A percentile compares a stretch with the other conserved stretches of the same genome.
These are phyloP conservation scores for Chlamydotis undulata DNA, from an alignment of 2,113 vertebrate genomes.

Conservation along the genomic window DNA sequence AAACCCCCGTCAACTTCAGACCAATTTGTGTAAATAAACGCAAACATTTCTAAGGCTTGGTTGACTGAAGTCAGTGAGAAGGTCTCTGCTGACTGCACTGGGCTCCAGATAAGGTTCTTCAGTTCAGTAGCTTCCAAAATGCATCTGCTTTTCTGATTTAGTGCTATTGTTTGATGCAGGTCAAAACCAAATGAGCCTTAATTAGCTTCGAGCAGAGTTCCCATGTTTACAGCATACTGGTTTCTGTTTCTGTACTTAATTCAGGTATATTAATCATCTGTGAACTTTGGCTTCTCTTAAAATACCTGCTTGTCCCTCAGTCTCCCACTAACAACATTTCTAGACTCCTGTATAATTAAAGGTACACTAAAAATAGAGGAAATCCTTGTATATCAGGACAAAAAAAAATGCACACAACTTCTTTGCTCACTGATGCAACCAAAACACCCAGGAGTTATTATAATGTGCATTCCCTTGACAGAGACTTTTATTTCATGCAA, in stretches of 20 bases:
- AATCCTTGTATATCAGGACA: conserved; percentile 62
- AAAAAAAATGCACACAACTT: conserved; percentile 73
- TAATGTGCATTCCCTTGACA: conserved; percentile 85
- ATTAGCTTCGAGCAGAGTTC: conserved; percentile 63
- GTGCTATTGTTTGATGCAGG: conserved; percentile 62
- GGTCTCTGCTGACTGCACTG: conserved; percentile 50
- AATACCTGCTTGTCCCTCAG: conserved; percentile 39
- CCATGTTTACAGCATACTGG: conserved; percentile 23
- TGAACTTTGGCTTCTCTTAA: conserved; percentile 58
- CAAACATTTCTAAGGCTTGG: conserved; percentile 19
- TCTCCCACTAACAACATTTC: conserved; percentile 50
- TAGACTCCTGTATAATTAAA: conserved; percentile 63
- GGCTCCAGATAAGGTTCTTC: conserved; percentile 61
- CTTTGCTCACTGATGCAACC: conserved; percentile 86
- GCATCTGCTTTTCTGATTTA: conserved; percentile 61
- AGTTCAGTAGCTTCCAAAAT: conserved; percentile 57
- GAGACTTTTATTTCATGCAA: conserved; percentile 99
- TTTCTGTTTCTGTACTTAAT: conserved; percentile 33
- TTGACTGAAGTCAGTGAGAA: conserved; percentile 38
- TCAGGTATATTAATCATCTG: conserved; percentile 38
- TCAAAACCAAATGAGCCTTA: conserved; percentile 58
- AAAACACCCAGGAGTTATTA: conserved; percentile 85
- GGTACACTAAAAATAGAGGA: conserved; percentile 70
- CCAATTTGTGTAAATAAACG: conserved; percentile 21
- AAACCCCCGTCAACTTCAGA: background rate